Base-by-base conservation (phyloP, 2,113 vertebrate species). In the Entomyzon cyanotis region DNA sequence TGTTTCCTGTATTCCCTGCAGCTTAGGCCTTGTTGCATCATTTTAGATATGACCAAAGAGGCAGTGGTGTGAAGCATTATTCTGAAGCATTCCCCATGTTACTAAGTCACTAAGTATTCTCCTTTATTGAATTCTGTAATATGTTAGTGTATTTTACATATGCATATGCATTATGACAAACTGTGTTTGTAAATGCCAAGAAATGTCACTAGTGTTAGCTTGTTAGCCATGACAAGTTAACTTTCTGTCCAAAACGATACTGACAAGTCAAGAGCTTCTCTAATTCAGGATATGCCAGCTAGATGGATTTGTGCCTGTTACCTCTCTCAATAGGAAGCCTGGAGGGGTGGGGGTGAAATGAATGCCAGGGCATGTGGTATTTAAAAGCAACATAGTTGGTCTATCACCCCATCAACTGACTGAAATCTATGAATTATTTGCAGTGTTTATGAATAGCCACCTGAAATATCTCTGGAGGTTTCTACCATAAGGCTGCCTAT, bases 381-480 rank as follows among this genome's bases (percentile, higher is more conserved):
- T 87, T 95, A 89, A 93, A 74, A 82, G 37, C 30, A 91, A 52
- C 39, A 33, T 12, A 88, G 31, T 93, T 93, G 82, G 52, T 94
- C 42, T 74, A 64, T 55, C 84, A 93, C 63, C 25, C 11, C 89
- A 87, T 94, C 75, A 95, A 24, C 68, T 47, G 46, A 13, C 42
- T 88, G 59, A 93, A 87, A 94, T 94, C 73, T 87, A 91, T 95
- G 50, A 96, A 97, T 96, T 96, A 89, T 91, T 75, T 91, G 80
- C 37, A 87, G 24, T 20, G 58, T 73, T 92, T 91, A 85, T 91
- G 80, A 96, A 97, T 95, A 95, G 74, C n/a, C 68, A 80, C 67
- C 97, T 97, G 60, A 95, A 93, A 94, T 92, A 89, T 78, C 94
- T 90, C 95, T 89, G 64, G 92, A 96, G 86, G 75, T 75, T 94